Evolutionary conservation across 2,888 invertebrate genomes (phyloP).

Genomic region (Keiferia lycopersicella): DNA sequence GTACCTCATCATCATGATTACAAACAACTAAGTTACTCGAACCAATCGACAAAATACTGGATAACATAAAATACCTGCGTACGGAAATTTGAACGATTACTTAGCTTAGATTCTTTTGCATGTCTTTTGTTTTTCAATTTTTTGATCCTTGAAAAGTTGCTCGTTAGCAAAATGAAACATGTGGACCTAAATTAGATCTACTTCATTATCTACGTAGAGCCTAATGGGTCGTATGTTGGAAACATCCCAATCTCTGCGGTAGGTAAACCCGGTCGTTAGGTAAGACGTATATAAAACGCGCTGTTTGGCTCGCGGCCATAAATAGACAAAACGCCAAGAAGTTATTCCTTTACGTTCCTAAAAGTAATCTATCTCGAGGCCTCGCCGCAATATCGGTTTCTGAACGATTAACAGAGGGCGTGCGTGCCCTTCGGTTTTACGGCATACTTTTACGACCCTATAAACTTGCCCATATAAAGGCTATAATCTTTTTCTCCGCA

Average conservation of each 20-base stretch:
- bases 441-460: constrained; percentile 78
- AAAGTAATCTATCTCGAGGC: constrained; percentile 77
- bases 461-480: constrained; percentile 75
- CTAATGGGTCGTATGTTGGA: constrained; percentile 15
- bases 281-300: constrained; percentile 38
- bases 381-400: constrained; percentile 80
- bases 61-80: no score
- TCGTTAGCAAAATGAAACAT: no score
- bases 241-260: constrained; percentile 25
- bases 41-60: no score
- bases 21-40: no score
- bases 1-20: no score
- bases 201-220: background rate
- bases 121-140: no score
- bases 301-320: constrained; percentile 63
- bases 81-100: no score
- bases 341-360: constrained; percentile 69
- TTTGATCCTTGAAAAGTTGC: no score
- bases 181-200: constrained; percentile 18
- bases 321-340: constrained; percentile 75
- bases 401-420: constrained; percentile 81
- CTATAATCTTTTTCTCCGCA: constrained; percentile 76
- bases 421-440: constrained; percentile 79
- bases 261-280: constrained; percentile 24
- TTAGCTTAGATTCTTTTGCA: no score